phyloP scores from a whole-genome alignment of 2,888 invertebrate genomes.

The Schizaphis graminum region DNA sequence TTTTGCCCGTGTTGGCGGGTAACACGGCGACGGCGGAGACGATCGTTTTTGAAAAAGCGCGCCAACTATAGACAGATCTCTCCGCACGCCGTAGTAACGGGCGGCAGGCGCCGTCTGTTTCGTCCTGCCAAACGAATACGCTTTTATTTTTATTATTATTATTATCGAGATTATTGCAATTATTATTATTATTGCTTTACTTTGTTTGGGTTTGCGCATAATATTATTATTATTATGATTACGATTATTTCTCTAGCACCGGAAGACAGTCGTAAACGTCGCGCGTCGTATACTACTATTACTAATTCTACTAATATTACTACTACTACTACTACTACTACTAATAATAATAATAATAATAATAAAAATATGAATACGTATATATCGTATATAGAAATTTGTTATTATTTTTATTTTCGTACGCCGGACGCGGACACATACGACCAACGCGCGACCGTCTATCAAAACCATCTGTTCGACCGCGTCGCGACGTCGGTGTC shows the following conservation, averaged over 20 bases:
- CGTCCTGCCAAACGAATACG: neutral
- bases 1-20: neutral
- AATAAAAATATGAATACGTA: neutral
- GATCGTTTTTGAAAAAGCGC: slow-evolving; percentile 51
- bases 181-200: neutral
- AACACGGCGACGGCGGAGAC: neutral
- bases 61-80: slow-evolving; percentile 15
- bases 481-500: neutral
- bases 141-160: neutral
- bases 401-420: slow-evolving; percentile 37
- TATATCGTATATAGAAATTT: neutral
- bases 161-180: neutral
- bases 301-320: neutral
- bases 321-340: neutral
- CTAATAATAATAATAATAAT: neutral
- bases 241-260: neutral
- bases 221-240: slow-evolving; percentile 28
- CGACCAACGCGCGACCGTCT: neutral
- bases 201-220: slow-evolving; percentile 19
- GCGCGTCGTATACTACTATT: neutral
- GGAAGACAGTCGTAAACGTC: slow-evolving; percentile 29
- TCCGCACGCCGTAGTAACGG: neutral
- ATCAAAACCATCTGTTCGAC: slow-evolving; percentile 21
- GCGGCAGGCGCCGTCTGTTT: neutral
- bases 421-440: neutral